Conservation (phyloP, 1,140 invertebrate genomes). For the Drosophila watanabei region DNA sequence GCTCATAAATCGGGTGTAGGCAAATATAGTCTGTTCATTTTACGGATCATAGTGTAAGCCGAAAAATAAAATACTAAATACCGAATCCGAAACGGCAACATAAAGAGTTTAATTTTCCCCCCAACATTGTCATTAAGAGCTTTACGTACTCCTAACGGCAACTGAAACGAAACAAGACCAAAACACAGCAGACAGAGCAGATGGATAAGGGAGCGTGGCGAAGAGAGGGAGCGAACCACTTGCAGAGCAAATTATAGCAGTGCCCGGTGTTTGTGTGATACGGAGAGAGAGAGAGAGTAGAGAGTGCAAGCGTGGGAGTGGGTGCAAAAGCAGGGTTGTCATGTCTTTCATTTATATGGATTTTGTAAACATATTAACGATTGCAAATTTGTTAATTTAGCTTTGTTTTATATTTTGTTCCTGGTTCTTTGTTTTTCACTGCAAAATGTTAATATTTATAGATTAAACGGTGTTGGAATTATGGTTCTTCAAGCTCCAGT, state of each 20-base stretch:
- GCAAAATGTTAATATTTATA: no score
- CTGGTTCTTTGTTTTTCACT: no score
- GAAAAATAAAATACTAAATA: slow-evolving; percentile 36
- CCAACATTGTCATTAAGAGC: slow-evolving; percentile 27
- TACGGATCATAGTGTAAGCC: slow-evolving; percentile 27
- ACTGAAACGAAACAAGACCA: slow-evolving; percentile 4
- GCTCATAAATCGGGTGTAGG: slow-evolving; percentile 72
- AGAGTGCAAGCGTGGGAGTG: slow-evolving; percentile 5
- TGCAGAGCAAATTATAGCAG: slow-evolving; percentile 27
- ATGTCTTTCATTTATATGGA: background rate
- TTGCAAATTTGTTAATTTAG: background rate
- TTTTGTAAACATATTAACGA: background rate
- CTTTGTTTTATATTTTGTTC: no score
- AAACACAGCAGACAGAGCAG: slow-evolving; percentile 2
- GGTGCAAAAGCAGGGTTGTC: slow-evolving; percentile 1
- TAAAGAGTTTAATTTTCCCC: slow-evolving; percentile 44
- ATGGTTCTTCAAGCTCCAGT: no score
- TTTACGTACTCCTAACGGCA: slow-evolving; percentile 33
- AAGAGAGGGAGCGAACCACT: slow-evolving; percentile 9
- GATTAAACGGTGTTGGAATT: no score
- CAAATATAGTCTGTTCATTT: slow-evolving; percentile 43
- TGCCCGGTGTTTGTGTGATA: slow-evolving; percentile 10
- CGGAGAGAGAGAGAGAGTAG: background rate
- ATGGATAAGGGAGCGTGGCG: background rate
- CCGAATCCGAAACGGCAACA: slow-evolving; percentile 20